phyloP scores from a whole-genome alignment of 2,797 vertebrate species.

The Notoglanidium macrostoma region DNA sequence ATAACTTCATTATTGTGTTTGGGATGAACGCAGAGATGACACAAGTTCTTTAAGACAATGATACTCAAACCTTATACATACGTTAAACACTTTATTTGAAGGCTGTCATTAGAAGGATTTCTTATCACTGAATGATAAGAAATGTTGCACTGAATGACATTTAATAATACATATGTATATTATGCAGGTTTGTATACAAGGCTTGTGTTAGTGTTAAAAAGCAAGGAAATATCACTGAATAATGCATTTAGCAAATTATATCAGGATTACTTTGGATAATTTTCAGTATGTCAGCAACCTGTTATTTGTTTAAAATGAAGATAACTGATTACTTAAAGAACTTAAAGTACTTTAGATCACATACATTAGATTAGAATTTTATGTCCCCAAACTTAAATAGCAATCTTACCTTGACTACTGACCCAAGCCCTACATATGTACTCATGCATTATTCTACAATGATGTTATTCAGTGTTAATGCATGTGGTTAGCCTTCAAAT shows the following conservation, averaged over 20 bases:
- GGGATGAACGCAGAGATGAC: constrained; percentile 26
- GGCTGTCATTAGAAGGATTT: not conserved
- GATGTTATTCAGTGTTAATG: not conserved
- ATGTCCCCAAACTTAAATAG: not conserved
- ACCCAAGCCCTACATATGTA: not conserved
- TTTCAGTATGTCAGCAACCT: not conserved
- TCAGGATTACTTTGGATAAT: not conserved
- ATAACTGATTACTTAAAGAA: not conserved
- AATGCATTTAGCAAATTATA: not conserved
- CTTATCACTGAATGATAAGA: no score
- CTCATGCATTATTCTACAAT: not conserved
- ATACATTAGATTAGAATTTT: no score
- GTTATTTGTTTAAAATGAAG: constrained; percentile 5
- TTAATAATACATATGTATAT: not conserved
- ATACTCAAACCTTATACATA: not conserved
- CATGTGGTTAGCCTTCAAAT: constrained; percentile 3
- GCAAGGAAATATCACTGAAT: not conserved
- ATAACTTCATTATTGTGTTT: not conserved
- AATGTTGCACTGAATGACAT: not conserved
- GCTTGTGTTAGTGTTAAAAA: not conserved
- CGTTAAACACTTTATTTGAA: constrained; percentile 15
- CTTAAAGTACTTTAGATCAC: not conserved
- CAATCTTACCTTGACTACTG: not conserved
- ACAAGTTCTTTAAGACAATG: not conserved
- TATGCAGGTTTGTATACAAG: not conserved